Conservation (phyloP, 2,888 invertebrate species). For the Idaea straminata region DNA sequence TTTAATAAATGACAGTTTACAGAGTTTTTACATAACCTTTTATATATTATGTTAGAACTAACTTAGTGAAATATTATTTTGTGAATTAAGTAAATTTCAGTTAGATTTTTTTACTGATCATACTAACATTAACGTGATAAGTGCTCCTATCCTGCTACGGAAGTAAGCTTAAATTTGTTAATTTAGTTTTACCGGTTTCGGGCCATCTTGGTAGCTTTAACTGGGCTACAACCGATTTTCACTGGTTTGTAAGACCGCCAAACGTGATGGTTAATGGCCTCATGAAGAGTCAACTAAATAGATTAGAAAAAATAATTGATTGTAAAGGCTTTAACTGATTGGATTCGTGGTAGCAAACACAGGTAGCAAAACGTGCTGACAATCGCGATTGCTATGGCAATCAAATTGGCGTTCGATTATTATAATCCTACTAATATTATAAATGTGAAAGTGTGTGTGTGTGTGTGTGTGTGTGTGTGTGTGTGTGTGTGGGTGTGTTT, state of each 20-base stretch:
- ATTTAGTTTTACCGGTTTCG: conserved; percentile 61
- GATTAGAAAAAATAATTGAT: background rate
- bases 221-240: conserved; percentile 42
- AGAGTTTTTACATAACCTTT: too few species aligned
- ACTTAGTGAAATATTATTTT: background rate
- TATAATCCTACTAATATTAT: too few species aligned
- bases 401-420: background rate
- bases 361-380: background rate
- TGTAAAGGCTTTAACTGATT: too few species aligned
- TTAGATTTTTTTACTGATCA: conserved; percentile 27
- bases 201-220: conserved; percentile 37
- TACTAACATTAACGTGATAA: conserved; percentile 53
- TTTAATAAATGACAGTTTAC: too few species aligned
- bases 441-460: too few species aligned
- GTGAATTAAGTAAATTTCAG: background rate
- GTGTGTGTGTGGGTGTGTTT: too few species aligned
- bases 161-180: conserved; percentile 58
- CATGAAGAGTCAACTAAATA: background rate
- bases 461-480: too few species aligned
- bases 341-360: too few species aligned
- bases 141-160: conserved; percentile 69
- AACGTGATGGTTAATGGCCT: conserved; percentile 12
- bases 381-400: background rate
- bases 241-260: conserved; percentile 27
- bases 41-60: too few species aligned